These are phyloP conservation scores for Halcyon badia DNA, from an alignment of 2,797 vertebrate species.

Conservation along the genomic window DNA sequence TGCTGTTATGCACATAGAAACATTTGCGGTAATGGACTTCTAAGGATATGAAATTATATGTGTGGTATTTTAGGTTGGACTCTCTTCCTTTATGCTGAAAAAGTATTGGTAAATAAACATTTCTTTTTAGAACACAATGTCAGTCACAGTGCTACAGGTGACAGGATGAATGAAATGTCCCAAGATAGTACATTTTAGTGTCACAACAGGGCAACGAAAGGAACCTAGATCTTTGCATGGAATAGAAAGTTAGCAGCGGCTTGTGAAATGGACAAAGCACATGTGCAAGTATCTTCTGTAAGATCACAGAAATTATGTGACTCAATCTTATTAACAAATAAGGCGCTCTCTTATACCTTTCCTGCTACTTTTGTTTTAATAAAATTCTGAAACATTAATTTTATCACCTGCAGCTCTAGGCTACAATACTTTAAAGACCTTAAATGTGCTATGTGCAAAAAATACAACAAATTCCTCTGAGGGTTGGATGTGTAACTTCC, in stretches of 20 bases:
- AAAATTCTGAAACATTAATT: background rate
- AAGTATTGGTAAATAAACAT: background rate
- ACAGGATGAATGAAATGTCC: background rate
- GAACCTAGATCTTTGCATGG: background rate
- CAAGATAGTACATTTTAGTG: background rate
- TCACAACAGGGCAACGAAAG: background rate
- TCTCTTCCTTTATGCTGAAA: background rate
- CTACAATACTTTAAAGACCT: background rate
- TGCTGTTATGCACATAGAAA: accelerated
- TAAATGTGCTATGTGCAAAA: background rate
- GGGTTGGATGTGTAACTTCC: background rate
- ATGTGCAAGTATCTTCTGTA: background rate
- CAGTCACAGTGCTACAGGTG: background rate
- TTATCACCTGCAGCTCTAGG: background rate
- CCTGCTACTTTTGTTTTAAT: background rate
- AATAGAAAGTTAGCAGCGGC: background rate
- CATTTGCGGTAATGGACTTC: background rate
- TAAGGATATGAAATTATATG: background rate
- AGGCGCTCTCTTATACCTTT: background rate
- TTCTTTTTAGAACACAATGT: background rate
- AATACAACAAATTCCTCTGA: background rate
- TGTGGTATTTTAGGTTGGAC: background rate
- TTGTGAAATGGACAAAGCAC: background rate
- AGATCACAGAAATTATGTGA: background rate
- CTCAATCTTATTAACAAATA: background rate